Conservation (phyloP, 1,140 invertebrate genomes). For the Drosophila kikkawai region DNA sequence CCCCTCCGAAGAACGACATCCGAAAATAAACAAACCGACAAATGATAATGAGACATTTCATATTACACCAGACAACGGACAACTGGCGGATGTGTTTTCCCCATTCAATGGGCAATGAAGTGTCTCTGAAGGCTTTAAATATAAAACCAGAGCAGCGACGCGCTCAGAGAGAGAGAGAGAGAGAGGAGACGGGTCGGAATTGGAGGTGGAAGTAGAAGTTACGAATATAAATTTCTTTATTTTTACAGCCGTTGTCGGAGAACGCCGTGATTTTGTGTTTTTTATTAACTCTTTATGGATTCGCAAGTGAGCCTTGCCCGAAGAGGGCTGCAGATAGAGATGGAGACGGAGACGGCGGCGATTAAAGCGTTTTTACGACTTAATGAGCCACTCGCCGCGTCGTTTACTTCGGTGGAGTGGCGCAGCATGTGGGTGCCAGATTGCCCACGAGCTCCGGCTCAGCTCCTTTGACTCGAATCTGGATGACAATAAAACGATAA, state of each 20-base stretch:
- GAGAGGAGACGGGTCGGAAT: not conserved
- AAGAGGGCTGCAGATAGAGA: constrained; percentile 2
- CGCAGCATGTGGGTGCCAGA: constrained; percentile 76
- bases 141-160: constrained; percentile 54
- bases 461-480: constrained; percentile 35
- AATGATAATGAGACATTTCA: constrained; percentile 78
- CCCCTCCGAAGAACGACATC: constrained; percentile 1
- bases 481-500: constrained; percentile 72
- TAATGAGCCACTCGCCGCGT: constrained; percentile 77
- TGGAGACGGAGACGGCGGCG: constrained; percentile 46
- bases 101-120: constrained; percentile 57
- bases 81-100: constrained; percentile 29
- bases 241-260: constrained; percentile 68
- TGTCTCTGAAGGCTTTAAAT: constrained; percentile 56
- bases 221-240: constrained; percentile 75
- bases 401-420: constrained; percentile 40
- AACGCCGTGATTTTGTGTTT: constrained; percentile 76
- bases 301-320: constrained; percentile 55
- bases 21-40: constrained; percentile 66
- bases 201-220: constrained; percentile 59
- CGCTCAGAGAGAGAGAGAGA: not conserved
- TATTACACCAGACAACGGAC: constrained; percentile 46
- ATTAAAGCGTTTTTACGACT: constrained; percentile 81
- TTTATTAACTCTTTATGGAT: constrained; percentile 84
- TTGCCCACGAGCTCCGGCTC: constrained; percentile 60